These are phyloP conservation scores for Arctocebus calabarensis DNA, from an alignment of 2,797 vertebrate genomes.

Conservation along the genomic window DNA sequence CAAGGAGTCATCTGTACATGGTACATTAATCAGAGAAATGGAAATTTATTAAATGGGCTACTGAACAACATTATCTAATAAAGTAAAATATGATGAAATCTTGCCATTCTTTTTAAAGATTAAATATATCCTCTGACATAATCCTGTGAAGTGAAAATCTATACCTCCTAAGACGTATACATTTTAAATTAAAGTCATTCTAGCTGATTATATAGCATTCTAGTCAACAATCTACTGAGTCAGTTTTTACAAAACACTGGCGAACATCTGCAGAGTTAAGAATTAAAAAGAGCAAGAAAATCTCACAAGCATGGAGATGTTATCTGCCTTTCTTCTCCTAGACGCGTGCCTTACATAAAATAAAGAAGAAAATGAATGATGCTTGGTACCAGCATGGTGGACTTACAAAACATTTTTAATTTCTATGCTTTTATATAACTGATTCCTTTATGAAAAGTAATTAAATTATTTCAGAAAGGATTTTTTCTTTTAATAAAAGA, in stretches of 20 bases:
- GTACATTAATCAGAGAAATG: slow-evolving; percentile 26
- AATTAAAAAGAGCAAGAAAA: not conserved
- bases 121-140: not conserved
- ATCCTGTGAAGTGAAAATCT: not conserved
- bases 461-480: slow-evolving; percentile 20
- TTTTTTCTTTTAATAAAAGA: slow-evolving; percentile 18
- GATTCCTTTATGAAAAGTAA: slow-evolving; percentile 25
- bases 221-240: not conserved
- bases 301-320: not conserved
- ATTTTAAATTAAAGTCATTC: slow-evolving; percentile 10
- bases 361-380: not conserved
- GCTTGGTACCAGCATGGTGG: not conserved
- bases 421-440: not conserved
- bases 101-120: not conserved
- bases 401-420: not conserved
- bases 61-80: not conserved
- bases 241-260: slow-evolving; percentile 43
- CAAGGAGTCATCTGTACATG: not conserved
- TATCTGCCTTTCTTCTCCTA: not conserved
- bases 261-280: not conserved
- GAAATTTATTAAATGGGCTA: not conserved
- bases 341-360: not conserved
- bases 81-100: not conserved
- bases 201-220: not conserved
- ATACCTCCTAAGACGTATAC: not conserved